Percentiles rank a stretch among this genome's conserved stretches.
Evolutionary conservation across 2,797 vertebrate genomes (phyloP).

Genomic region (Lagorchestes hirsutus): DNA sequence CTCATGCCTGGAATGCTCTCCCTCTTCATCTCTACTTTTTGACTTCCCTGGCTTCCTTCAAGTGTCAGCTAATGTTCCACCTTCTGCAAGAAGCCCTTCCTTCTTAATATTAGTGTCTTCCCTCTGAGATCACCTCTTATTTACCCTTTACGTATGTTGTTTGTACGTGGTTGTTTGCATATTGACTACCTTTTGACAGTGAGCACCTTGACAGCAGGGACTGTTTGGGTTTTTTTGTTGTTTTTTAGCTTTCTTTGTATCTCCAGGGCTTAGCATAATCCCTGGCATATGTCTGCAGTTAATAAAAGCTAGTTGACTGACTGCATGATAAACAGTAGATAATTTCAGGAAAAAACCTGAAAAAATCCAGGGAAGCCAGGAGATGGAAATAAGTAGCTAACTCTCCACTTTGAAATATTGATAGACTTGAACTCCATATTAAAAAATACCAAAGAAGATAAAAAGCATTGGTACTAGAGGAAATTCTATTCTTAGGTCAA

Average conservation of each 20-base stretch:
- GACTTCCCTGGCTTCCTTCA: not conserved
- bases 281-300: not conserved
- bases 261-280: not conserved
- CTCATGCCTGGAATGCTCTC: not conserved
- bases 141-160: not conserved
- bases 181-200: not conserved
- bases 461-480: constrained; percentile 45
- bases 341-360: not conserved
- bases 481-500: constrained; percentile 61
- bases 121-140: not conserved
- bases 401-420: not conserved
- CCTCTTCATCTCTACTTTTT: not conserved
- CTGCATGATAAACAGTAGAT: not conserved
- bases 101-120: not conserved
- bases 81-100: not conserved
- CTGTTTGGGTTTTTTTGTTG: not conserved
- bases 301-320: not conserved
- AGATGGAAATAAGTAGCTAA: not conserved
- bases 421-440: not conserved
- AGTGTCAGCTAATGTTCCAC: not conserved
- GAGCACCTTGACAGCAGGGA: not conserved
- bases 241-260: not conserved
- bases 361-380: not conserved
- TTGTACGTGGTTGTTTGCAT: not conserved
- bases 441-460: not conserved